phyloP scores from a whole-genome alignment of 2,888 invertebrate genomes.

The Sympetrum striolatum region DNA sequence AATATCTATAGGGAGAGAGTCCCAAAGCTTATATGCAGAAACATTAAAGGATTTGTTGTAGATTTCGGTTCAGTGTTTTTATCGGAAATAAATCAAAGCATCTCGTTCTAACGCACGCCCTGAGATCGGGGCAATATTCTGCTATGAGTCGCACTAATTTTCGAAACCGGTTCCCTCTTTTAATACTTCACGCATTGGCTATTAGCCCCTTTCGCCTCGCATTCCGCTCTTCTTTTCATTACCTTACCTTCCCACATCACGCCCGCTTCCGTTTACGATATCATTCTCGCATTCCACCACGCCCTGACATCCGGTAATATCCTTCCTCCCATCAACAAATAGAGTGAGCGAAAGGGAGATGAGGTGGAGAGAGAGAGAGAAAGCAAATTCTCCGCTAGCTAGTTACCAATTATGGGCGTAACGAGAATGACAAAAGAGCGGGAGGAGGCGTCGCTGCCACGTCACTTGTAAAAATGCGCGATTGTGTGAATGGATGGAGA shows the following conservation, averaged over 20 bases:
- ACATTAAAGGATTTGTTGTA: no score
- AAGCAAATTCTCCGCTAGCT: not conserved
- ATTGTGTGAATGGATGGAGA: constrained; percentile 4
- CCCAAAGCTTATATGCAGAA: no score
- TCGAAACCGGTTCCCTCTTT: not conserved
- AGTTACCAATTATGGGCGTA: constrained; percentile 39
- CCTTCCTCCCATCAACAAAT: constrained; percentile 15
- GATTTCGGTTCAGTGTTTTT: no score
- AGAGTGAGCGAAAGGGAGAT: not conserved
- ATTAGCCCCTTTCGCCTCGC: not conserved
- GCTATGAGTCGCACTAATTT: not conserved
- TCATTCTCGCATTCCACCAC: constrained; percentile 27
- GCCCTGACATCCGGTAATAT: constrained; percentile 38
- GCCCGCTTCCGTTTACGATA: constrained; percentile 26
- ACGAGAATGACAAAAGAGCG: constrained; percentile 30
- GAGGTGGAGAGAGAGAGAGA: not conserved
- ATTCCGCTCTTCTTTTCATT: not conserved
- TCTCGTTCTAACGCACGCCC: no score
- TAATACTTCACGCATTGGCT: not conserved
- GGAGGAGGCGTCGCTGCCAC: constrained; percentile 13
- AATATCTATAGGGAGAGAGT: no score
- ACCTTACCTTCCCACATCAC: not conserved
- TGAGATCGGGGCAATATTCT: not conserved
- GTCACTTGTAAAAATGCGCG: constrained; percentile 11
- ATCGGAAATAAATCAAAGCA: no score